Conservation (phyloP, 1,140 invertebrate species). For the Meloidogyne hapla region DNA sequence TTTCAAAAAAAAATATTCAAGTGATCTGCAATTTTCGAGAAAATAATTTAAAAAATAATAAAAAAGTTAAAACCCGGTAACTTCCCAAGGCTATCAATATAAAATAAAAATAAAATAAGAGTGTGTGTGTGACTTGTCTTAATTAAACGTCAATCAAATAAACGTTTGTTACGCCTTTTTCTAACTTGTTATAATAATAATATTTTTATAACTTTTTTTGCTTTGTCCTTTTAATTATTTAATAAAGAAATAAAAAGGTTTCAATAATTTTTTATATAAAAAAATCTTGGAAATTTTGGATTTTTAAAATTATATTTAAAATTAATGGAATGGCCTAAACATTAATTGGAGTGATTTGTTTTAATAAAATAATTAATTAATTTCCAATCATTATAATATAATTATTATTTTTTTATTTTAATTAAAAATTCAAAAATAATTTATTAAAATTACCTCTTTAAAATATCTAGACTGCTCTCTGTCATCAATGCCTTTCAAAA, state of each 20-base stretch:
- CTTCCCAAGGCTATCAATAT: not conserved
- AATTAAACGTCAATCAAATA: not conserved
- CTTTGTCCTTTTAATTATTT: not conserved
- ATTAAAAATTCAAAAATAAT: too few relatives aligned
- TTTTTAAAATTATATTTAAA: too few relatives aligned
- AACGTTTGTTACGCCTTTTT: not conserved
- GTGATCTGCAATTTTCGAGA: not conserved
- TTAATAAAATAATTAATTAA: too few relatives aligned
- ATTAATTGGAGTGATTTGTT: too few relatives aligned
- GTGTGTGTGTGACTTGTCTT: not conserved
- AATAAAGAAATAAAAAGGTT: not conserved
- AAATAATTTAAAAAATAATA: slow-evolving; percentile 8
- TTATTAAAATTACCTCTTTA: slow-evolving; percentile 5
- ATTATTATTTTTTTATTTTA: too few relatives aligned
- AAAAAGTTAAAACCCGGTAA: not conserved
- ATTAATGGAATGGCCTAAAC: too few relatives aligned
- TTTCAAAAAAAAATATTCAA: not conserved
- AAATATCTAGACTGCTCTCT: slow-evolving; percentile 20
- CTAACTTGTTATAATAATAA: not conserved
- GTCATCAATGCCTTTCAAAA: not conserved
- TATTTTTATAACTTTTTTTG: slow-evolving; percentile 1
- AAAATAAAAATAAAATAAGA: too few relatives aligned
- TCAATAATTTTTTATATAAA: too few relatives aligned
- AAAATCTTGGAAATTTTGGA: too few relatives aligned
- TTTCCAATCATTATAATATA: too few relatives aligned